Percentiles rank a stretch among this genome's conserved stretches.
These are phyloP conservation scores for Idaea biselata DNA, from an alignment of 2,888 invertebrate species.

Conservation along the genomic window DNA sequence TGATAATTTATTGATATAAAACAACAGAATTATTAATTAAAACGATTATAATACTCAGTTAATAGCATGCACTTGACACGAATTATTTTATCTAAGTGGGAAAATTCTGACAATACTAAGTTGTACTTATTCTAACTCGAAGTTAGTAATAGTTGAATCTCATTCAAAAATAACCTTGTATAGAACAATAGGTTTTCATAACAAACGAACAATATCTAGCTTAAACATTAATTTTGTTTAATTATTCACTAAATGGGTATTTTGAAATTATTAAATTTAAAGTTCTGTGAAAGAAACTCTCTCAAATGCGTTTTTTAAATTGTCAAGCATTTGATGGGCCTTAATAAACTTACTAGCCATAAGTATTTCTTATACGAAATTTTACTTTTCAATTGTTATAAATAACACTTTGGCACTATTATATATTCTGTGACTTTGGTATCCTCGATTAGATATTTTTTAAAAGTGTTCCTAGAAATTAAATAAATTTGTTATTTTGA, in stretches of 20 bases:
- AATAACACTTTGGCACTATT: too few species aligned
- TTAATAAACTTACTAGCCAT: background rate
- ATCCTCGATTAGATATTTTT: background rate
- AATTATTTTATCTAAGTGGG: conserved; percentile 56
- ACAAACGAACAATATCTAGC: conserved; percentile 11
- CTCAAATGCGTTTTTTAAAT: background rate
- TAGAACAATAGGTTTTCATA: conserved; percentile 43
- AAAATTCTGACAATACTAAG: conserved; percentile 58
- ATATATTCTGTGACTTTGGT: background rate
- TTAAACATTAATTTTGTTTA: conserved; percentile 2
- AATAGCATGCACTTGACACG: conserved; percentile 66
- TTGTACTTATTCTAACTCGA: conserved; percentile 20
- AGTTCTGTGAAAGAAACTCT: background rate
- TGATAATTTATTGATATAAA: background rate
- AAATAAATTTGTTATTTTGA: background rate
- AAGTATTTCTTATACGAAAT: background rate
- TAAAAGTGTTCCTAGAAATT: background rate
- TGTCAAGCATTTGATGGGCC: background rate
- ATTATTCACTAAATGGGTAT: conserved; percentile 9
- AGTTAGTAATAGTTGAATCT: conserved; percentile 27
- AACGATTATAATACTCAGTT: conserved; percentile 39
- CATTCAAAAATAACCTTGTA: conserved; percentile 36
- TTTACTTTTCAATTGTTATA: too few species aligned
- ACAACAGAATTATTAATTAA: background rate
- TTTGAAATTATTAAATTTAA: conserved; percentile 6